Evolutionary conservation across 1,140 invertebrate species (phyloP).

Genomic region (Drosophila obscura): DNA sequence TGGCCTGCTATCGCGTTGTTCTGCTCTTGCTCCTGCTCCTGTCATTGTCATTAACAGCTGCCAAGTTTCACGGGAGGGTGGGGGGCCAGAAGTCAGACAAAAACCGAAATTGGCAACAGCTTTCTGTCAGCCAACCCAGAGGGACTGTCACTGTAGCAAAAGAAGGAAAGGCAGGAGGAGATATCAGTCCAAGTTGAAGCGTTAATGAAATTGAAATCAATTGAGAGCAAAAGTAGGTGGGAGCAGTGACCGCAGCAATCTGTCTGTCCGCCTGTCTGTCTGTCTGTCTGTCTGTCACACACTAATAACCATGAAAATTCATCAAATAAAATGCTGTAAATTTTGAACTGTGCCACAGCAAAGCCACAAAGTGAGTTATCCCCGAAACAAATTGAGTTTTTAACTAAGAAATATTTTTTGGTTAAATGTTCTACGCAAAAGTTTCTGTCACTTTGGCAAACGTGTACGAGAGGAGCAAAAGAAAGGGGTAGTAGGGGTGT

Average conservation of each 20-base stretch:
- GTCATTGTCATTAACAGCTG: conserved; percentile 18
- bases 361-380: conserved; percentile 57
- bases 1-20: neutral
- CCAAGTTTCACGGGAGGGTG: conserved; percentile 4
- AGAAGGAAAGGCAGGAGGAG: neutral
- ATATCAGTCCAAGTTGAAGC: conserved; percentile 45
- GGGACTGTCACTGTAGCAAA: conserved; percentile 18
- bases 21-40: neutral
- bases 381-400: conserved; percentile 62
- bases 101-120: conserved; percentile 47
- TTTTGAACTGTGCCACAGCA: conserved; percentile 23
- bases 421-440: conserved; percentile 51
- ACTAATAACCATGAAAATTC: conserved; percentile 14
- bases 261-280: neutral
- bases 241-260: conserved; percentile 23
- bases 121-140: conserved; percentile 45
- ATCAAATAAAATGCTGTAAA: conserved; percentile 3
- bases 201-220: conserved; percentile 80
- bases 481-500: neutral
- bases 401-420: conserved; percentile 47
- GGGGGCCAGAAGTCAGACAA: conserved; percentile 19
- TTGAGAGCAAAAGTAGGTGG: conserved; percentile 16
- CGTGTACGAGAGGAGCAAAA: conserved; percentile 1
- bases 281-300: too few relatives aligned
- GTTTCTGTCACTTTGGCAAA: conserved; percentile 39